These are phyloP conservation scores for Rhabdomys dilectus DNA, from an alignment of 2,113 vertebrate species.

Conservation along the genomic window DNA sequence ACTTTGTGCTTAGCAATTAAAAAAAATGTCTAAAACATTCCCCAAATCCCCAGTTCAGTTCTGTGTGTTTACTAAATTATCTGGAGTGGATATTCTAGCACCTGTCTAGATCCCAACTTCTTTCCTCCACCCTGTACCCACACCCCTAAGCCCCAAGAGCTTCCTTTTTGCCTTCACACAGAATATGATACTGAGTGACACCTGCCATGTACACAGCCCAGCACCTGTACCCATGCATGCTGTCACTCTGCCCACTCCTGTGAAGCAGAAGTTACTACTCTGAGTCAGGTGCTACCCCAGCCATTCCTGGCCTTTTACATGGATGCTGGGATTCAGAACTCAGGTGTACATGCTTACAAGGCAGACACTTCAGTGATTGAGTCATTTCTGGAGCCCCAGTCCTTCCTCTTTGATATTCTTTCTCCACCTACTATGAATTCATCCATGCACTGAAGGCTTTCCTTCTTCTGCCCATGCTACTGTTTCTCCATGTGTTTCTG, in stretches of 20 bases:
- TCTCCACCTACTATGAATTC: not conserved
- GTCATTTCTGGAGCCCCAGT: not conserved
- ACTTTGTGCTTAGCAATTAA: not conserved
- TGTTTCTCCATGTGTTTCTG: not conserved
- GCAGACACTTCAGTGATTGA: not conserved
- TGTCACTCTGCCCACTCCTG: not conserved
- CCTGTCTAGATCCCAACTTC: not conserved
- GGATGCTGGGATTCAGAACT: not conserved
- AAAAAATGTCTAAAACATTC: conserved; percentile 24
- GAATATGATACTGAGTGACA: not conserved
- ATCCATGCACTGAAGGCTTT: not conserved
- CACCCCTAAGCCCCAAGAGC: not conserved
- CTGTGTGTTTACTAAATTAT: not conserved
- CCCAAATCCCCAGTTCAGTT: not conserved
- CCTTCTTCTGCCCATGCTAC: not conserved
- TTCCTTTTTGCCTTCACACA: not conserved
- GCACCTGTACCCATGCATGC: no score
- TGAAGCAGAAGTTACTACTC: not conserved
- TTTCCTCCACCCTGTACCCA: not conserved
- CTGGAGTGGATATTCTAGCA: not conserved
- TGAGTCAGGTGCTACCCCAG: not conserved
- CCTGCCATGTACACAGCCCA: not conserved
- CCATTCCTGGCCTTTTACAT: no score
- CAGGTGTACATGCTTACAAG: not conserved
- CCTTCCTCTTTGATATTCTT: not conserved